Evolutionary conservation across 2,113 vertebrate genomes (phyloP).

Genomic region (Sula dactylatra): DNA sequence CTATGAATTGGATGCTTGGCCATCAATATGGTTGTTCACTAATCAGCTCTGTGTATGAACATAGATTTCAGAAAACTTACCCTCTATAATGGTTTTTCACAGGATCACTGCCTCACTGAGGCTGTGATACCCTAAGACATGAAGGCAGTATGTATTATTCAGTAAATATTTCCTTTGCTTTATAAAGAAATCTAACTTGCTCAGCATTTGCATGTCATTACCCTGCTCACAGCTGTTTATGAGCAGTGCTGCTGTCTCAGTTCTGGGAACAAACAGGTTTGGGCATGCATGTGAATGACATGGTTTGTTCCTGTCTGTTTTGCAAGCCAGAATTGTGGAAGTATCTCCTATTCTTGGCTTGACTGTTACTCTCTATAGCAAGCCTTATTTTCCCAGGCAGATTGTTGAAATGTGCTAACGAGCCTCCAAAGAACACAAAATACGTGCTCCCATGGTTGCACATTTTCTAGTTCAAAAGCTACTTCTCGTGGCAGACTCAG

Average conservation of each 20-base stretch:
- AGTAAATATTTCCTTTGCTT: background rate
- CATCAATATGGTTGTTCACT: background rate
- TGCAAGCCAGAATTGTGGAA: background rate
- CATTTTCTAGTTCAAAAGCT: slow-evolving; percentile 15
- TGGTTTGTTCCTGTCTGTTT: background rate
- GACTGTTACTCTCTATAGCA: background rate
- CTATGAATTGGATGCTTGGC: background rate
- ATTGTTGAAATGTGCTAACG: slow-evolving; percentile 27
- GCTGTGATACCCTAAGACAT: background rate
- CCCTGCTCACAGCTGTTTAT: background rate
- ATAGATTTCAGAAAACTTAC: background rate
- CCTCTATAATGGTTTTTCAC: background rate
- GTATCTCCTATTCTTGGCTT: background rate
- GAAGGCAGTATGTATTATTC: background rate
- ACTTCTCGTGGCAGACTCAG: slow-evolving; percentile 9
- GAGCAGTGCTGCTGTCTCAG: slow-evolving; percentile 33
- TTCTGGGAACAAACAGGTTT: slow-evolving; percentile 41
- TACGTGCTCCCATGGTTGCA: background rate
- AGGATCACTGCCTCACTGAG: background rate
- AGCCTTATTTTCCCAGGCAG: slow-evolving; percentile 19
- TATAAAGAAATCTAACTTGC: background rate
- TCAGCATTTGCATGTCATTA: slow-evolving; percentile 11
- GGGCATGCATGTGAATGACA: background rate
- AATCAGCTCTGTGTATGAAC: background rate
- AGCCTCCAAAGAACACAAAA: background rate